phyloP scores from a whole-genome alignment of 2,113 vertebrate species.

The Thamnaconus septentrionalis region DNA sequence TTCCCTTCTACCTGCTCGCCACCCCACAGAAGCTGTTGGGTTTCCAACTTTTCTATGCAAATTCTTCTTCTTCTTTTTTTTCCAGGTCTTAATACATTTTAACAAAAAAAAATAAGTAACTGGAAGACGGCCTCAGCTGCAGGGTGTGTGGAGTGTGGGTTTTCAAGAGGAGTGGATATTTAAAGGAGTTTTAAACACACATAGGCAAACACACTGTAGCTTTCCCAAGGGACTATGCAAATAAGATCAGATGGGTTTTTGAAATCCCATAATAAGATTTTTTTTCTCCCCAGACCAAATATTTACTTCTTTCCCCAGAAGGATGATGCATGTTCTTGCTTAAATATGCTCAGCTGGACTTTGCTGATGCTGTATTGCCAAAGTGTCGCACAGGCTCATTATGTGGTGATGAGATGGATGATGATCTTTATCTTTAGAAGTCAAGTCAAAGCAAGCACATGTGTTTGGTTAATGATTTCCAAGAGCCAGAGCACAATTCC shows the following conservation, averaged over 20 bases:
- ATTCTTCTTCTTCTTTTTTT: too few species aligned
- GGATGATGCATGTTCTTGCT: slow-evolving; percentile 45
- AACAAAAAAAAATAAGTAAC: slow-evolving; percentile 18
- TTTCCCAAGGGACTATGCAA: slow-evolving; percentile 52
- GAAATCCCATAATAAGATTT: slow-evolving; percentile 45
- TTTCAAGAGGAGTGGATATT: slow-evolving; percentile 53
- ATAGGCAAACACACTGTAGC: slow-evolving; percentile 28
- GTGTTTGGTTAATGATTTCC: not conserved
- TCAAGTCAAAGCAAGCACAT: not conserved
- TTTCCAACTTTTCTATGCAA: too few species aligned
- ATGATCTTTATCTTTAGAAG: not conserved
- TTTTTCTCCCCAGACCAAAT: slow-evolving; percentile 30
- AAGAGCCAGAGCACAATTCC: not conserved
- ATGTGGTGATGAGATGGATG: not conserved
- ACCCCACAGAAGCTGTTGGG: too few species aligned
- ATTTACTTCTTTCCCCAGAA: slow-evolving; percentile 49
- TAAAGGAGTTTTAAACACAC: slow-evolving; percentile 35
- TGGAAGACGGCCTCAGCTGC: slow-evolving; percentile 35
- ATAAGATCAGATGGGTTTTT: slow-evolving; percentile 45
- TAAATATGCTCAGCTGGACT: slow-evolving; percentile 16
- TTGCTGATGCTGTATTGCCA: slow-evolving; percentile 12
- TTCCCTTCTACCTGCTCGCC: too few species aligned
- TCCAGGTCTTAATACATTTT: slow-evolving; percentile 11
- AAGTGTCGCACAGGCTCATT: slow-evolving; percentile 8
- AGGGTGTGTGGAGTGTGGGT: slow-evolving; percentile 38